phyloP scores from a whole-genome alignment of 2,888 invertebrate genomes.

The Tridacna crocea region DNA sequence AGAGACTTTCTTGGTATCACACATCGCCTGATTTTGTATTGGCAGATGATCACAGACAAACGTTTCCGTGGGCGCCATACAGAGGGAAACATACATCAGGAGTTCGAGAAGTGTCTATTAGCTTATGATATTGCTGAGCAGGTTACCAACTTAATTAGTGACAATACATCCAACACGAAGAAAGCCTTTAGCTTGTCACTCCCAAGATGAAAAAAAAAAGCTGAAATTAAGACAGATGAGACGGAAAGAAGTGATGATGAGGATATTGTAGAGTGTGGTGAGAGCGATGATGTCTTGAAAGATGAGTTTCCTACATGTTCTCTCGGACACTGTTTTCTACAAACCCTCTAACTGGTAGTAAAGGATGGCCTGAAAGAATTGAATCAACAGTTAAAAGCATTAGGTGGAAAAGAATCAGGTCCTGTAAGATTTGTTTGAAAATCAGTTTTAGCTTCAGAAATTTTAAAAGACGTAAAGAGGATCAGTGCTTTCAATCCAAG shows the following conservation, averaged over 20 bases:
- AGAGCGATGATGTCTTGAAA: background rate
- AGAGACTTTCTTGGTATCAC: slow-evolving; percentile 13
- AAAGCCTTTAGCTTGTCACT: slow-evolving; percentile 14
- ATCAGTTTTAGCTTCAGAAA: no score
- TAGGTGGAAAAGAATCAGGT: no score
- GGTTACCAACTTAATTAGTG: slow-evolving; percentile 5
- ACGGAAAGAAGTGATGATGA: background rate
- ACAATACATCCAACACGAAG: slow-evolving; percentile 11
- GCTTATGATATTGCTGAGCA: slow-evolving; percentile 12
- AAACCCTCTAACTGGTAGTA: background rate
- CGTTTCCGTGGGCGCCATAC: slow-evolving; percentile 4
- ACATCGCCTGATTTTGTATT: background rate
- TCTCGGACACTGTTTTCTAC: background rate
- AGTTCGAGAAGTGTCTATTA: background rate
- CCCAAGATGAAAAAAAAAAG: background rate
- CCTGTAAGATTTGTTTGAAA: no score
- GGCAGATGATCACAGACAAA: background rate
- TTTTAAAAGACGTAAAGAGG: no score
- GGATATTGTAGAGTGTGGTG: background rate
- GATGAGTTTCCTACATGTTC: background rate
- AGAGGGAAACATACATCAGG: no score
- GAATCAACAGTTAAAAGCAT: no score
- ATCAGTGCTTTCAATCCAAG: no score
- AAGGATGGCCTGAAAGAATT: no score
- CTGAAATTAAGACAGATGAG: no score